These are phyloP conservation scores for Lymantria dispar DNA, from an alignment of 2,888 invertebrate species.

Conservation along the genomic window DNA sequence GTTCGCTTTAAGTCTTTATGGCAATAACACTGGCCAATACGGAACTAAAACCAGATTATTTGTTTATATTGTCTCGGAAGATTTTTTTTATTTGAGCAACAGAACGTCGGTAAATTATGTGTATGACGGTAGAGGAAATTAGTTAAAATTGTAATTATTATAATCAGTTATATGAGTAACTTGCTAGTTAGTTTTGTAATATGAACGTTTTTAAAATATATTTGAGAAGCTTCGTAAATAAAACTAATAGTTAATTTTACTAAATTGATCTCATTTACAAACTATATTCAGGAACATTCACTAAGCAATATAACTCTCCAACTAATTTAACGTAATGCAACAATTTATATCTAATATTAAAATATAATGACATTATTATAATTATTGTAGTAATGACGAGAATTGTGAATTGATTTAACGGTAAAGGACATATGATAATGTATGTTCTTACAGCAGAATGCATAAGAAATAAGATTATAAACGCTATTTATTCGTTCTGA, in stretches of 20 bases:
- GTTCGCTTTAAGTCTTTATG: too few species aligned
- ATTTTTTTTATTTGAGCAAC: too few species aligned
- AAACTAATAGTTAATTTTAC: conserved; percentile 35
- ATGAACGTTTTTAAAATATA: conserved; percentile 1
- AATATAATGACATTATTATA: conserved; percentile 31
- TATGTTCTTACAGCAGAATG: conserved; percentile 16
- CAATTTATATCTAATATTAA: conserved; percentile 38
- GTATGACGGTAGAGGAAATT: too few species aligned
- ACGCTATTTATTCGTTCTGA: background rate
- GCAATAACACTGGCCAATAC: too few species aligned
- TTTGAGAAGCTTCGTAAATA: conserved; percentile 26
- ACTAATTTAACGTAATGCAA: conserved; percentile 50
- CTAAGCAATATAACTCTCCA: conserved; percentile 49
- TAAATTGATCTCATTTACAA: conserved; percentile 59
- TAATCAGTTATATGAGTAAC: background rate
- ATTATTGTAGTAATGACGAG: conserved; percentile 8
- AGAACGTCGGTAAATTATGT: too few species aligned
- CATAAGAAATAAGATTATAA: conserved; percentile 6
- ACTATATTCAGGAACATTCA: conserved; percentile 63
- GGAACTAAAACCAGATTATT: too few species aligned
- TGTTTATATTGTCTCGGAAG: too few species aligned
- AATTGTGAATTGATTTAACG: conserved; percentile 13
- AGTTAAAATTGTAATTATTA: too few species aligned
- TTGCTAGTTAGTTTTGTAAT: background rate
- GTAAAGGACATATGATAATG: conserved; percentile 9